These are phyloP conservation scores for Ochropacha duplaris DNA, from an alignment of 2,888 invertebrate genomes.

Conservation along the genomic window DNA sequence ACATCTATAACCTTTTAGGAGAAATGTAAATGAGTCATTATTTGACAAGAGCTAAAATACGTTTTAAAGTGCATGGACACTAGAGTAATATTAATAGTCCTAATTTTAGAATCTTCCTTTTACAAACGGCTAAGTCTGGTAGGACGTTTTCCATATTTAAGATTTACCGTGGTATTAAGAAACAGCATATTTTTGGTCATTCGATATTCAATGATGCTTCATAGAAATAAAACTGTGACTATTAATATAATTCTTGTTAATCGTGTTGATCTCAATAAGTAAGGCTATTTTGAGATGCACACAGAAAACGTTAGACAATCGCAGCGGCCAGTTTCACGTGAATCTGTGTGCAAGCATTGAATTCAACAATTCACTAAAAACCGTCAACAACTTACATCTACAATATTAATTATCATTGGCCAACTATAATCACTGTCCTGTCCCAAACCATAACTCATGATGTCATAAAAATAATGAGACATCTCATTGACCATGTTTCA, in stretches of 20 bases:
- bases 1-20: background rate
- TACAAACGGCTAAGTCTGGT: no score
- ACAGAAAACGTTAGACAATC: conserved; percentile 11
- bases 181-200: no score
- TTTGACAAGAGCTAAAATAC: background rate
- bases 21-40: background rate
- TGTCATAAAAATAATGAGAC: background rate
- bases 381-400: conserved; percentile 50
- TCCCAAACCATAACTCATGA: background rate
- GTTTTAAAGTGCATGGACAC: conserved; percentile 15
- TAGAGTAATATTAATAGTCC: conserved; percentile 1
- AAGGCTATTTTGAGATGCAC: conserved; percentile 23
- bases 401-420: conserved; percentile 8
- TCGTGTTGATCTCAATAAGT: conserved; percentile 19
- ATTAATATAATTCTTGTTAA: conserved; percentile 11
- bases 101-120: background rate
- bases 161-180: no score
- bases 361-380: conserved; percentile 47
- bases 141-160: no score
- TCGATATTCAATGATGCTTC: no score
- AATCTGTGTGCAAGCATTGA: conserved; percentile 32
- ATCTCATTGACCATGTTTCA: background rate
- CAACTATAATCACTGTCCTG: background rate
- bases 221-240: background rate
- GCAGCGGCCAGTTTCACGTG: background rate